Base-by-base conservation (phyloP, 2,797 vertebrate species). In the Crenichthys baileyi region DNA sequence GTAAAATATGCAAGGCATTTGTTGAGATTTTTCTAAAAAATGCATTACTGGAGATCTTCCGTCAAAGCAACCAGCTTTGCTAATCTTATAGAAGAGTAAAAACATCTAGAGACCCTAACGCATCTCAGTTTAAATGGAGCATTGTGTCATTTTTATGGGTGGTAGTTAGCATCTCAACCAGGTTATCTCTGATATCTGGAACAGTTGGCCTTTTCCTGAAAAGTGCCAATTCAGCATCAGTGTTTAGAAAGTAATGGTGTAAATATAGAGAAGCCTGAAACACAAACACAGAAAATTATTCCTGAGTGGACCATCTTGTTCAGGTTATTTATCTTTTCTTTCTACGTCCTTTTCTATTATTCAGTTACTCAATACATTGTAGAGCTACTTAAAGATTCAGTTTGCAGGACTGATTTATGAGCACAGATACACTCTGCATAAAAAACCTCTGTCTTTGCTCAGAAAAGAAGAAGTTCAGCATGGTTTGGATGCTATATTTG, bases 261-360 rank as follows among this genome's bases (percentile, higher is more conserved):
- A 29, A 11, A 31, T n/a, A 8, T n/a, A 24, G 9, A n/a, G 53
- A 76, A 68, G 18, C 55, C 24, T 18, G 24, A 60, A 44, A 18
- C 41, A n/a, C 41, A 15, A 12, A 60, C 26, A 63, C 50, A 76
- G 63, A 65, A 76, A 76, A 65, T 70, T 12, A 55, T 26, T 50
- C 26, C 1, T 60, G 18, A 71, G 76, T 61, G 55, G 41, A 46
- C 20, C 20, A 31, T 58, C 31, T 31, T 31, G 20, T 76, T 58
- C 39, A 56, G 65, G 67, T 46, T 36, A 48, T 58, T 68, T 13
- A 41, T 50, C 50, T 55, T 76, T 65, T 65, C 41, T 71, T 82
- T 73, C 56, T 65, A 16, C 67, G 55, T 71, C 65, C 55, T 63
- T 75, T 75, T 72, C 6, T 72, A n/a, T 75, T 70, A 55, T 36